Conservation (phyloP, 2,113 vertebrate species). For the Scopus umbretta region DNA sequence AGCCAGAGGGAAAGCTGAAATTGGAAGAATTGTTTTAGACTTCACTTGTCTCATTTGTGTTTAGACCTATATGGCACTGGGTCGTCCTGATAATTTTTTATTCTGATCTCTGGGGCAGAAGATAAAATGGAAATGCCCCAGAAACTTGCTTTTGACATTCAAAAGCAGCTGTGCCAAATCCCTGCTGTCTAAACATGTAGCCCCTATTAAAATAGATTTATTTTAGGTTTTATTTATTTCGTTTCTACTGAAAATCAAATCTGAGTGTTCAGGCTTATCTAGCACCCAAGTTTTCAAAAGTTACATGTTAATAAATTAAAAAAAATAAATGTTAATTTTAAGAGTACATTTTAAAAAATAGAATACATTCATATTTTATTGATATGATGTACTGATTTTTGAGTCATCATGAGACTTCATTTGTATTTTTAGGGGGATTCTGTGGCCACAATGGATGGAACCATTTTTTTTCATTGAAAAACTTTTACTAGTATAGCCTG, state of each 20-base stretch:
- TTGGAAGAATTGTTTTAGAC: not conserved
- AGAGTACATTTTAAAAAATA: not conserved
- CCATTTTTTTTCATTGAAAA: not conserved
- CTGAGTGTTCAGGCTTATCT: not conserved
- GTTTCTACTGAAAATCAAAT: not conserved
- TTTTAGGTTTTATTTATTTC: not conserved
- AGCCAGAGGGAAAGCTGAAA: constrained; percentile 32
- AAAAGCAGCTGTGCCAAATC: not conserved
- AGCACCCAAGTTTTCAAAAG: not conserved
- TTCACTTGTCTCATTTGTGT: not conserved
- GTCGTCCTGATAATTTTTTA: not conserved
- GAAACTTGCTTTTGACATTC: not conserved
- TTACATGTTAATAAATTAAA: not conserved
- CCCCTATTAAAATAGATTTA: not conserved
- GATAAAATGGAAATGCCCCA: not conserved
- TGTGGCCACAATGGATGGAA: not conserved
- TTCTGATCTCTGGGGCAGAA: not conserved
- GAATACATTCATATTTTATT: not conserved
- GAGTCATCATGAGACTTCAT: not conserved
- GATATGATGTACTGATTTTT: not conserved
- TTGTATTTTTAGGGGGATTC: not conserved
- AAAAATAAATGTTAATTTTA: not conserved
- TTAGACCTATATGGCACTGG: not conserved
- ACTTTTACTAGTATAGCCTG: not conserved
- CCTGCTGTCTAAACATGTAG: not conserved